Base-by-base conservation (phyloP, 2,113 vertebrate genomes). In the Catagonus wagneri region DNA sequence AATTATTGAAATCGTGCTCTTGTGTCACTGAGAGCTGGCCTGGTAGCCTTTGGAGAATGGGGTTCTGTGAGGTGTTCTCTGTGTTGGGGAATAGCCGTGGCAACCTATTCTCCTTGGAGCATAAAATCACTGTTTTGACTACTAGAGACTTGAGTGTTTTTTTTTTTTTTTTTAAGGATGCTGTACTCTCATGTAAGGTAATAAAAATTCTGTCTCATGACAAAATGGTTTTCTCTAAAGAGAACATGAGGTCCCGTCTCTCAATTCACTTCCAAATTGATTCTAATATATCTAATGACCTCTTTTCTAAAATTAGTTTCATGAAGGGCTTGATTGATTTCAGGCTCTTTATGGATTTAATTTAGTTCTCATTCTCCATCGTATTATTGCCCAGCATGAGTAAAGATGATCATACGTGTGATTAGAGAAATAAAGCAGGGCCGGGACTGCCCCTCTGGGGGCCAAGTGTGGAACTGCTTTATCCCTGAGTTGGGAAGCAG, bases 231-330 rank as follows among this genome's bases (percentile, higher is more conserved):
- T 86, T 83, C 71, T 94, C 52, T 75, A 56, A 85, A 92, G 83
- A 83, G 83, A 81, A 72, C 32, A 44, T 23, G 69, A 94, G 36
- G 13, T 65, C 39, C 44, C 9, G 1, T 88, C 95, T 94, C 81
- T 94, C 90, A 85, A 34, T 91, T 93, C 89, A 69, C 58, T 96
- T 90, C 68, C 50, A 74, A 29, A 93, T 89, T 72, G 65, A 74
- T 58, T 93, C 34, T 56, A 65, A 89, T 95, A 14, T 54, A 83
- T n/a, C 81, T 93, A 89, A 91, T 91, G 96, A 76, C 89, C 79
- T 95, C 93, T 94, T 97, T 97, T 96, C 97, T 95, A 97, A 96
- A 97, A 95, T 97, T 96, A 96, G 96, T 92, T 95, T 96, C 79
- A 71, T 34, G 83, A 78, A 85, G 80, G 58, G 52, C 16, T 86